These are phyloP conservation scores for Hydractinia echinata DNA, from an alignment of 30 jellyfish, hydroid and myxozoan species.

Conservation along the genomic window DNA sequence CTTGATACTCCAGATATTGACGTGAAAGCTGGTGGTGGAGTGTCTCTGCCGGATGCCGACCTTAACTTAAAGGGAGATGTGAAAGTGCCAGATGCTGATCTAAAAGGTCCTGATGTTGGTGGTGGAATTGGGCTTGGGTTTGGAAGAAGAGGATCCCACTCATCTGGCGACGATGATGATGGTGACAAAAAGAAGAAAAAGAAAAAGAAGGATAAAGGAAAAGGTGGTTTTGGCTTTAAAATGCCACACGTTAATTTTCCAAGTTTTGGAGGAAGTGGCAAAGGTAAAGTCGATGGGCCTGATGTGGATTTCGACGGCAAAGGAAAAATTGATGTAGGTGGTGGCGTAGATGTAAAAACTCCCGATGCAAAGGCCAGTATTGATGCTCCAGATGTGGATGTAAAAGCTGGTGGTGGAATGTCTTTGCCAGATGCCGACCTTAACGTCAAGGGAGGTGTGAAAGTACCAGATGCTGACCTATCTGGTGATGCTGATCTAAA, in stretches of 20 bases:
- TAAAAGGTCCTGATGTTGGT: slow-evolving; percentile 19
- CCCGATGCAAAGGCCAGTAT: slow-evolving; percentile 12
- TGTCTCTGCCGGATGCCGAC: slow-evolving; percentile 19
- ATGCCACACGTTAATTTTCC: background rate
- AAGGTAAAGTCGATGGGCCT: background rate
- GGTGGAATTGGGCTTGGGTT: slow-evolving; percentile 22
- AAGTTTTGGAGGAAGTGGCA: slow-evolving; percentile 23
- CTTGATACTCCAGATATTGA: slow-evolving; percentile 26
- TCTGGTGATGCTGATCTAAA: slow-evolving; percentile 14
- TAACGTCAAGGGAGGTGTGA: background rate
- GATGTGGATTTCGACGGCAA: background rate
- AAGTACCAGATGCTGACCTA: slow-evolving; percentile 23
- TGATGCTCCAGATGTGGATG: slow-evolving; percentile 32
- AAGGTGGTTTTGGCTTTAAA: slow-evolving; percentile 7
- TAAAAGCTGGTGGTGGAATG: slow-evolving; percentile 12
- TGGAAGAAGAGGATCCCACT: slow-evolving; percentile 24
- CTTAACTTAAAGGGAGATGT: background rate
- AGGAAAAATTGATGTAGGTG: background rate
- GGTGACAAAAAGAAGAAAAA: slow-evolving; percentile 7
- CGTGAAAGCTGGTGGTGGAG: slow-evolving; percentile 16
- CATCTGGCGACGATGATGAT: slow-evolving; percentile 21
- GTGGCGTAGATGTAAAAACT: background rate
- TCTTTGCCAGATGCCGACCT: slow-evolving; percentile 12
- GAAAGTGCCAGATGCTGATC: slow-evolving; percentile 18
- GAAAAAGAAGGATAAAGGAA: slow-evolving; percentile 16